Evolutionary conservation across 2,888 invertebrate species (phyloP).

Genomic region (Pegoplata infirma): DNA sequence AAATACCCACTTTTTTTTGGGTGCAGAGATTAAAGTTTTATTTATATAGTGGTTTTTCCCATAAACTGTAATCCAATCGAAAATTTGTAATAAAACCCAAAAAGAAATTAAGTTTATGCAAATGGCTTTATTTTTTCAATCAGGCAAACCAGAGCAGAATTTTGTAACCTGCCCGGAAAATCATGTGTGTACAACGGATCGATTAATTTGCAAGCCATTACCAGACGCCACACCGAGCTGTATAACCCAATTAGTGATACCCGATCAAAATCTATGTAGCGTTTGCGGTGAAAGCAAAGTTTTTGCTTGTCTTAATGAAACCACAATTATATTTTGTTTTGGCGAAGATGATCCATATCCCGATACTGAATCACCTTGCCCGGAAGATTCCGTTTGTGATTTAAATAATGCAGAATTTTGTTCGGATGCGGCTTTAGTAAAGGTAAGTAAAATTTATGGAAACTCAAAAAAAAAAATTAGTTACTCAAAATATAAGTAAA

Average conservation of each 20-base stretch:
- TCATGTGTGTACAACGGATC: constrained; percentile 54
- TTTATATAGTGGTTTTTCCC: too few species aligned
- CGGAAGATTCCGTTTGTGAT: constrained; percentile 65
- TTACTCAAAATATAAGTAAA: too few species aligned
- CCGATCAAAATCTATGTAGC: constrained; percentile 55
- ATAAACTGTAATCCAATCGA: too few species aligned
- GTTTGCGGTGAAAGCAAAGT: constrained; percentile 59
- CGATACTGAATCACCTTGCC: constrained; percentile 53
- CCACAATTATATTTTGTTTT: constrained; percentile 65
- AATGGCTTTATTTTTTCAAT: too few species aligned
- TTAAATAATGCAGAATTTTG: constrained; percentile 63
- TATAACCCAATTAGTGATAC: not conserved
- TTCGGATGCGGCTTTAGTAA: constrained; percentile 15
- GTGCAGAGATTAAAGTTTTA: too few species aligned
- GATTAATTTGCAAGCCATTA: constrained; percentile 53
- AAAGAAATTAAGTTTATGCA: too few species aligned
- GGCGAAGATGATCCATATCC: constrained; percentile 48
- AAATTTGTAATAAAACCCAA: too few species aligned
- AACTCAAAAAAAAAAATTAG: not conserved
- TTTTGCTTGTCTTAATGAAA: constrained; percentile 63
- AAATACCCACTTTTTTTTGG: too few species aligned
- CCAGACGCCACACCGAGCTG: constrained; percentile 44
- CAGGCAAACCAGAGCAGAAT: constrained; percentile 38
- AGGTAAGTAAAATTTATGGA: constrained; percentile 39
- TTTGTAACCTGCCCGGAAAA: constrained; percentile 54